Conservation (phyloP, 2,113 vertebrate species). For the Aleadryas rufinucha region DNA sequence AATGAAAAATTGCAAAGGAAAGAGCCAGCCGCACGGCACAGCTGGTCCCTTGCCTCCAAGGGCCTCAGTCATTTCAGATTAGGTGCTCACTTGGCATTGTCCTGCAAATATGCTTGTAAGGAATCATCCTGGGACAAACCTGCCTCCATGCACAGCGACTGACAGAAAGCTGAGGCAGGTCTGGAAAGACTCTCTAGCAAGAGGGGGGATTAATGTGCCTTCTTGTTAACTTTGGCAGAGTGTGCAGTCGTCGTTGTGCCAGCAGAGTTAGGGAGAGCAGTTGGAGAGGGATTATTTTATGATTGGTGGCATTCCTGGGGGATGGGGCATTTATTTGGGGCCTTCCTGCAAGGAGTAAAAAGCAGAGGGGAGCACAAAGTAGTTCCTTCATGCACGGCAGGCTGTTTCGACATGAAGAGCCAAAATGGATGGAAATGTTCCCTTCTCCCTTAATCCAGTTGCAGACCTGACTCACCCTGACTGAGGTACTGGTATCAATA, state of each 20-base stretch:
- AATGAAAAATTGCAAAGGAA: neutral
- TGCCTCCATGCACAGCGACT: neutral
- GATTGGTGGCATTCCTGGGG: neutral
- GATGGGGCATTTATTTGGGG: neutral
- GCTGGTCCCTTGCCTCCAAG: neutral
- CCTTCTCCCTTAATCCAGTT: neutral
- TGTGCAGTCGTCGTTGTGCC: neutral
- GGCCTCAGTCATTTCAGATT: neutral
- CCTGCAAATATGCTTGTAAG: neutral
- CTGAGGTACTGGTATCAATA: neutral
- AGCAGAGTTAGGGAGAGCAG: neutral
- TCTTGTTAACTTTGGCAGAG: conserved; percentile 17
- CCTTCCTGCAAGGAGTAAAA: neutral
- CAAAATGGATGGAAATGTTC: neutral
- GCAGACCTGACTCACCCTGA: neutral
- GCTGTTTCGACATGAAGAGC: neutral
- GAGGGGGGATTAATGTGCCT: neutral
- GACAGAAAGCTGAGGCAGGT: neutral
- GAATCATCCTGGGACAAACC: neutral
- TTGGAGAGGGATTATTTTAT: neutral
- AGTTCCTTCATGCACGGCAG: neutral
- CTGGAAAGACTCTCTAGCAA: conserved; percentile 24
- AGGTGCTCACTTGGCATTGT: neutral
- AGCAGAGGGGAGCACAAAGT: neutral
- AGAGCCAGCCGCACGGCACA: neutral